phyloP scores from a whole-genome alignment of 2,797 vertebrate genomes.

The Typhlichthys subterraneus region DNA sequence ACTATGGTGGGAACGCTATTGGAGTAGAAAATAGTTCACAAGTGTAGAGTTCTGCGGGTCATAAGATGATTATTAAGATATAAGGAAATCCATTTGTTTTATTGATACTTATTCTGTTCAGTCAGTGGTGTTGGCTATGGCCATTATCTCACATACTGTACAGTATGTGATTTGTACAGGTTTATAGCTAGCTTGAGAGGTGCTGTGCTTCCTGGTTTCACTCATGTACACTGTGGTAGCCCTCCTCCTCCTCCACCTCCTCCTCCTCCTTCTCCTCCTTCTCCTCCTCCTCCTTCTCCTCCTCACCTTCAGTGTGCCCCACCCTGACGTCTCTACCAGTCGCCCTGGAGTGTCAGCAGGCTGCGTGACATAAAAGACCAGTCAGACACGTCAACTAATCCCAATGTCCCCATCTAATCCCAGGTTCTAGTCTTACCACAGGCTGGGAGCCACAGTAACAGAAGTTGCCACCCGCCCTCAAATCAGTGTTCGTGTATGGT shows the following conservation, averaged over 20 bases:
- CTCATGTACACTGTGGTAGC: not conserved
- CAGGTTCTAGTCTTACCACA: slow-evolving; percentile 10
- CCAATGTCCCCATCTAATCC: slow-evolving; percentile 37
- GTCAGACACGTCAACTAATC: slow-evolving; percentile 33
- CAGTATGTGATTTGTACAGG: too few relatives aligned
- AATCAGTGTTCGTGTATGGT: not conserved
- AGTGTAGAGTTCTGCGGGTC: too few relatives aligned
- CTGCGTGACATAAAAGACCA: slow-evolving; percentile 24
- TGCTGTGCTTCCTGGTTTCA: not conserved
- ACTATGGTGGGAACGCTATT: not conserved
- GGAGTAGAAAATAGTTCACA: too few relatives aligned
- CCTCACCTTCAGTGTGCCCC: slow-evolving; percentile 29
- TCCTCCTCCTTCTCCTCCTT: slow-evolving; percentile 10
- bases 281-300: not conserved
- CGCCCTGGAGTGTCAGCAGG: slow-evolving; percentile 20
- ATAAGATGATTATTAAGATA: too few relatives aligned
- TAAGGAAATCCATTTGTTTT: too few relatives aligned
- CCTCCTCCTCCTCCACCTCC: not conserved
- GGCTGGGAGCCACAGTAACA: not conserved
- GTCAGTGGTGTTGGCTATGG: too few relatives aligned
- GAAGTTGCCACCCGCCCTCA: not conserved
- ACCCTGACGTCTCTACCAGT: slow-evolving; percentile 23
- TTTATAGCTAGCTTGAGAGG: too few relatives aligned
- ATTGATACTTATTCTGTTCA: not conserved
- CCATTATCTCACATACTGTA: too few relatives aligned